Conservation (phyloP, 2,888 invertebrate species). For the Euplexia lucipara region DNA sequence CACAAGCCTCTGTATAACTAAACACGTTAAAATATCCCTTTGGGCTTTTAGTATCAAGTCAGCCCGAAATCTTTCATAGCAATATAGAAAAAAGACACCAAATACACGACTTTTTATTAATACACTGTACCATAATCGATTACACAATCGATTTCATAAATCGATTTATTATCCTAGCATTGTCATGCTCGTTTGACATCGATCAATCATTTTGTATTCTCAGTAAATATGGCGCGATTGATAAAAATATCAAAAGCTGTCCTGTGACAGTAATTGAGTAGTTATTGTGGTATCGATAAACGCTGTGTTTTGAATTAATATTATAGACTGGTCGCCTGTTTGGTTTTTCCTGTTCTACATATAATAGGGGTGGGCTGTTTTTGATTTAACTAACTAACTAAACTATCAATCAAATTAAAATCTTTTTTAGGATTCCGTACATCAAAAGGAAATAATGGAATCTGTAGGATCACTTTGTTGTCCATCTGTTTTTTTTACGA, state of each 20-base stretch:
- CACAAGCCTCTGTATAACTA: no score
- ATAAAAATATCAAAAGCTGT: slow-evolving; percentile 74
- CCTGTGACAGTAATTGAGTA: slow-evolving; percentile 80
- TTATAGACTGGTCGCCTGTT: slow-evolving; percentile 24
- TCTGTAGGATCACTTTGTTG: no score
- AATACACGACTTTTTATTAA: slow-evolving; percentile 44
- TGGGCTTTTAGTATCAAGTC: no score
- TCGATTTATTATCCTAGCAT: slow-evolving; percentile 67
- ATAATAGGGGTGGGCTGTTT: slow-evolving; percentile 18
- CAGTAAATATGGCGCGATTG: slow-evolving; percentile 66
- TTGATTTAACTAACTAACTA: background rate
- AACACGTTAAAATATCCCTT: no score
- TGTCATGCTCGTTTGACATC: slow-evolving; percentile 66
- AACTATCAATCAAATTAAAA: slow-evolving; percentile 6
- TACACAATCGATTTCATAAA: slow-evolving; percentile 63
- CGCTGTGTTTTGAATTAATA: slow-evolving; percentile 31
- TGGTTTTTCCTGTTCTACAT: slow-evolving; percentile 11
- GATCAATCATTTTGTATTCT: slow-evolving; percentile 72
- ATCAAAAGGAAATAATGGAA: no score
- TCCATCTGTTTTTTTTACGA: no score
- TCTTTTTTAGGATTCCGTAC: no score
- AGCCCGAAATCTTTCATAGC: background rate
- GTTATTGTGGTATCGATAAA: slow-evolving; percentile 69
- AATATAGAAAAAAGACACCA: background rate
- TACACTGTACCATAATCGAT: slow-evolving; percentile 62